Conservation (phyloP, 2,113 vertebrate genomes). For the Calidris pugnax region DNA sequence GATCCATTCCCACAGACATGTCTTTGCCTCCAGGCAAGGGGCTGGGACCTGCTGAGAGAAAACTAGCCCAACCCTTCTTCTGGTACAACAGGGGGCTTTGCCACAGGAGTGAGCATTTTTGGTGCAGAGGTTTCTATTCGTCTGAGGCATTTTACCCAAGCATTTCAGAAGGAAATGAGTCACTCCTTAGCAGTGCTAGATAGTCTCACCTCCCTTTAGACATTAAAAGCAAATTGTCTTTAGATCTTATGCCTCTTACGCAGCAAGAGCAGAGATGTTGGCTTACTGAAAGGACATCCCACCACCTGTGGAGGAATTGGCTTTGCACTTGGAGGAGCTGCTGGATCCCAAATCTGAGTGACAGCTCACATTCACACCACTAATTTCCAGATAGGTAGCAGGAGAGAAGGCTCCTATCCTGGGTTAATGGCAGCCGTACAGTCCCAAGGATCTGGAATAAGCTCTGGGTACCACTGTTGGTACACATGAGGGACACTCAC, state of each 20-base stretch:
- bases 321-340: neutral
- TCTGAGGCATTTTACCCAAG: neutral
- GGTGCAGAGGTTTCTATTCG: neutral
- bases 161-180: neutral
- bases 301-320: neutral
- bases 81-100: neutral
- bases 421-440: neutral
- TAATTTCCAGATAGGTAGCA: neutral
- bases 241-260: neutral
- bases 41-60: neutral
- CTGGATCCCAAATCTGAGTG: neutral
- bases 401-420: neutral
- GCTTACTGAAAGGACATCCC: neutral
- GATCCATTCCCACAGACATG: neutral
- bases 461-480: neutral
- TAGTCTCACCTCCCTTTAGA: neutral
- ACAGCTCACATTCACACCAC: neutral
- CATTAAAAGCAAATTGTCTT: neutral
- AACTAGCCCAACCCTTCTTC: neutral
- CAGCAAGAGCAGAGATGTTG: neutral
- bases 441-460: neutral
- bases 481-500: neutral
- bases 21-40: neutral
- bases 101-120: rapidly evolving
- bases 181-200: neutral